Evolutionary conservation across 2,113 vertebrate genomes (phyloP), one percentile per base, ranked within the genome.

Genomic region (Calypte anna): DNA sequence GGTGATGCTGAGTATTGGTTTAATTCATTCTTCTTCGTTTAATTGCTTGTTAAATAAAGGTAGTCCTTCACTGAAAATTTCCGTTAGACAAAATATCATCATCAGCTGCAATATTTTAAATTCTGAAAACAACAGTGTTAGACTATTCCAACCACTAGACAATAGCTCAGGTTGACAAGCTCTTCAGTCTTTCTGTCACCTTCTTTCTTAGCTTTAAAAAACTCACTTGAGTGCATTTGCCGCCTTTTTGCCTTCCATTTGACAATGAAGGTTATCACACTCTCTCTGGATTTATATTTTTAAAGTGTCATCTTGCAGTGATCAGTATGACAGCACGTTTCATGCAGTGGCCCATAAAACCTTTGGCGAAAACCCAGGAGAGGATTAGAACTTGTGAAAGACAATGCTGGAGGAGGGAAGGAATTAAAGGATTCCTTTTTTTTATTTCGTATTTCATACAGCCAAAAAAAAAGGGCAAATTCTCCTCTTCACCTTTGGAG

Each of bases 331-430:
- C 51, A 79, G 55, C 59, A 38, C 55, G 64, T 93, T 94, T 89
- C 86, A 62, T 63, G 86, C 10, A 80, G 31, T 54, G 31, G 51
- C 67, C 84, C 63, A 75, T 59, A 94, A 96, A 94, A 62, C 30
- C 64, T 74, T 79, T 63, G 59, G 84, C 90, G 59, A 92, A 85
- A 93, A 76, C 31, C 79, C 93, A 89, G 87, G 58, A 77, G 86
- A 87, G 61, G 89, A 86, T 96, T 93, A 74, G 44, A 81, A 48
- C 14, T 89, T 91, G 38, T 84, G 72, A 96, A 96, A 95, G 36
- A 78, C 48, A 91, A 88, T 88, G 64, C 1, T 55, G 55, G 61
- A 25, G 70, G 62, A 82, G 51, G 30, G 33, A 82, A 88, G 24
- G 33, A 90, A 58, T 28, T 24, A 36, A 90, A 73, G 43, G 8